Evolutionary conservation across 2,797 vertebrate species (phyloP), one percentile per base, ranked within the genome.

Genomic region (Epinephelus awoara): DNA sequence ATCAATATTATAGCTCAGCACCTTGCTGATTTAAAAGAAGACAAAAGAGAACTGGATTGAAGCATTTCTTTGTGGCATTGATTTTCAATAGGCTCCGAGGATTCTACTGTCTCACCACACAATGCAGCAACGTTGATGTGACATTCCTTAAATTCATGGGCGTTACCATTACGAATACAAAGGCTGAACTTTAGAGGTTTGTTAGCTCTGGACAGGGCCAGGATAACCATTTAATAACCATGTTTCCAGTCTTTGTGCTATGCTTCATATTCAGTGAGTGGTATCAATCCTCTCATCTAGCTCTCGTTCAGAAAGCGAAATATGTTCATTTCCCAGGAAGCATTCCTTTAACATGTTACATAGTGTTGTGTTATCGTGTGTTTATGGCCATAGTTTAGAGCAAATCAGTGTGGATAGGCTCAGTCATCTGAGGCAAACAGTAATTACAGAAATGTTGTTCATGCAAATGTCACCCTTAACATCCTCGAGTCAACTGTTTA

Each of bases 1-100:
- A 79, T 84, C 72, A 79, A 87, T 79, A 83, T 14, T 81, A 66
- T 70, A 57, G 49, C 23, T 79, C 49, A 61, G 58, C 29, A 55
- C 57, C 38, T 55, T 40, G 57, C 38, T 40, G 63, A 66, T 50
- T 74, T 47, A n/a, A 56, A 64, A 83, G 54, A 57, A 82, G 75
- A 84, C 67, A 72, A 79, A 83, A 47, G 46, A 49, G 76, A 55
- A 77, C 18, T 0, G 21, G 15, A 67, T n/a, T 72, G 42, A 13
- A 27, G 63, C 23, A 11, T 56, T 73, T 80, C 27, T 79, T 75
- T 25, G 72, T 69, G 25, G 14, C 42, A 79, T 79, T 50, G 63
- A 80, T 87, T 86, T 83, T 67, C 57, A 58, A 46, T 62, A 8
- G 25, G 23, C 62, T 71, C 64, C 52, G 21, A 40, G 47, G 34